phyloP scores from a whole-genome alignment of 2,113 vertebrate species.

The Ibidorhyncha struthersii region DNA sequence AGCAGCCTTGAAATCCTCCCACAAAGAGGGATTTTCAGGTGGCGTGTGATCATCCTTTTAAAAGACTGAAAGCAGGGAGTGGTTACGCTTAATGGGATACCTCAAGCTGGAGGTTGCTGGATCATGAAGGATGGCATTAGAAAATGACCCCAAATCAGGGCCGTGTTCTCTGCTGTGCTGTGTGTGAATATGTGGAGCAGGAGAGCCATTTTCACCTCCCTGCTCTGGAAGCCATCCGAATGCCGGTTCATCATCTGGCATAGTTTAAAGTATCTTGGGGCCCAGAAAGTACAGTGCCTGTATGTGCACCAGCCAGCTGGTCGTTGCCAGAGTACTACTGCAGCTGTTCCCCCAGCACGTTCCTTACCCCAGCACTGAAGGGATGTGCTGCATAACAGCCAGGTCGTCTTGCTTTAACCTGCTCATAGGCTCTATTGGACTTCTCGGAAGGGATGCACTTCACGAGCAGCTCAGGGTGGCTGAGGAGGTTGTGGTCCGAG shows the following conservation, averaged over 20 bases:
- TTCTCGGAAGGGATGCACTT: neutral
- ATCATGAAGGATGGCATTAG: neutral
- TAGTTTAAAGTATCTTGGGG: neutral
- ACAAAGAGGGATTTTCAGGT: neutral
- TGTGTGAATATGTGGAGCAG: neutral
- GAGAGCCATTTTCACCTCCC: neutral
- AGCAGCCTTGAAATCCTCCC: neutral
- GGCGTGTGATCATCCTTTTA: neutral
- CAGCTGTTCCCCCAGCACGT: neutral
- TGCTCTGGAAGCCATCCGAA: neutral
- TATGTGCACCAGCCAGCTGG: neutral
- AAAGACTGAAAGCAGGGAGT: neutral
- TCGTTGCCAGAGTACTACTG: neutral
- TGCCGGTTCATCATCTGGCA: neutral
- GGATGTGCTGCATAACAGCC: neutral
- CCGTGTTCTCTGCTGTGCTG: neutral
- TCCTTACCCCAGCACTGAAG: neutral
- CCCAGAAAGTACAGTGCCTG: neutral
- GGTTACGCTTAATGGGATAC: neutral
- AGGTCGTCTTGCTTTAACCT: neutral
- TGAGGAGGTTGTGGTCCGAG: neutral
- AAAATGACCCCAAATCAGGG: neutral
- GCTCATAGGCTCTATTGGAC: neutral
- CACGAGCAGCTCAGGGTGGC: rapidly evolving
- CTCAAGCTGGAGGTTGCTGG: neutral